Evolutionary conservation across 2,797 vertebrate genomes (phyloP), one percentile per base, ranked within the genome.

Genomic region (Sebastiscus tertius): DNA sequence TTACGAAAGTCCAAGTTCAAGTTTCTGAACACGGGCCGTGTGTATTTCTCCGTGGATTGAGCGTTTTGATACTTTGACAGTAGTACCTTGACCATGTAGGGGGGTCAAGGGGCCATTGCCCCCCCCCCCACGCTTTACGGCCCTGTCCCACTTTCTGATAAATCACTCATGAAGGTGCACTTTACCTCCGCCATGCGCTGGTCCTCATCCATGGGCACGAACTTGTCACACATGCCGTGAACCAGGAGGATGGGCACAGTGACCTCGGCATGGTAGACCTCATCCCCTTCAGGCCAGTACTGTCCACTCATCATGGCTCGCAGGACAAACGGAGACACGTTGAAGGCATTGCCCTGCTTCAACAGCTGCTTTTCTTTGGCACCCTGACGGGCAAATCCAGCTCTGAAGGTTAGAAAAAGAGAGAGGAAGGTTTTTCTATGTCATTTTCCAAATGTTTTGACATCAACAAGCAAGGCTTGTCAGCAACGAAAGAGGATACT

Each of bases 221-320:
- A 99, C 88, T 97, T 99, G 93, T 99, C 98, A 0, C 97, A 97
- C 97, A 99, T 97, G 80, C 98, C 98, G 0, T 99, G 98, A 26
- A 99, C 97, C 31, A 99, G 95, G 69, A 99, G 95, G 71, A 98
- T 97, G 0, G 98, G 98, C 80, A 97, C 97, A 0, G 98, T 98
- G 63, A 99, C 97, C 95, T 99, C 98, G 0, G 98, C 98, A 0
- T 99, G 98, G 92, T 99, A 99, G 42, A 99, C 97, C 88, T 99
- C 98, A 0, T 99, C 98, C 0, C 98, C 98, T 86, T 99, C 98
- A 0, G 98, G 98, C 98, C 98, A 99, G 94, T 99, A 99, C 94
- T 99, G 98, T 1, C 98, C 98, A 0, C 98, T 98, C 98, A 99
- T 99, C 96, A 97, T 99, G 91, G 98, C 98, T 11, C 98, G 93